Evolutionary conservation across 2,888 invertebrate genomes (phyloP).

Genomic region (Yponomeuta cagnagella): DNA sequence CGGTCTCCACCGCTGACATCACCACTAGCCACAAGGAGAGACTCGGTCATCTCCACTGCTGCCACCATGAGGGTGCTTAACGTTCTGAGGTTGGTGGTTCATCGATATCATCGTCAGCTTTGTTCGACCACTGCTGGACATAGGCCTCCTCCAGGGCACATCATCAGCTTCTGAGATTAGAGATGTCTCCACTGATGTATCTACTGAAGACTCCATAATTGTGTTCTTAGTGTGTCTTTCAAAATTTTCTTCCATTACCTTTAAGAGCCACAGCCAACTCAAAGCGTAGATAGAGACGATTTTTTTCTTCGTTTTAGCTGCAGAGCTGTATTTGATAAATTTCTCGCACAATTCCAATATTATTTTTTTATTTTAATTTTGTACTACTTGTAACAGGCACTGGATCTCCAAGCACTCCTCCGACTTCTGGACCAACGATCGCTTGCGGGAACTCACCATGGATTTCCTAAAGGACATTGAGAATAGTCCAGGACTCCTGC

Average conservation of each 20-base stretch:
- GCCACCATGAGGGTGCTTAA: slow-evolving; percentile 95
- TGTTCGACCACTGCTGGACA: background rate
- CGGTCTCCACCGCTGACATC: slow-evolving; percentile 77
- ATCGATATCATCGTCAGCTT: background rate
- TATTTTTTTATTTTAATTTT: background rate
- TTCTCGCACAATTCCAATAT: no score
- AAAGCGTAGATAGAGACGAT: no score
- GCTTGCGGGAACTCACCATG: slow-evolving; percentile 84
- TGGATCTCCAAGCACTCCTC: slow-evolving; percentile 95
- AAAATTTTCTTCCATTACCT: no score
- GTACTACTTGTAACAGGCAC: slow-evolving; percentile 72
- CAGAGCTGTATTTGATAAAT: no score
- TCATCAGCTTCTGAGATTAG: no score
- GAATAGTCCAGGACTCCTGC: slow-evolving; percentile 86
- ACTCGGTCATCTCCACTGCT: slow-evolving; percentile 92
- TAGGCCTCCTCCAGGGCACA: background rate
- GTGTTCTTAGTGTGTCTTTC: no score
- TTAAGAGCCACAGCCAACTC: no score
- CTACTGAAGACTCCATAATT: no score
- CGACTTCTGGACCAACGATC: slow-evolving; percentile 87
- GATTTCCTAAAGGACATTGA: slow-evolving; percentile 93
- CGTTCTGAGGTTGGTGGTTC: slow-evolving; percentile 77
- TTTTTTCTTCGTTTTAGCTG: no score
- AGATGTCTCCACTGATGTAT: no score
- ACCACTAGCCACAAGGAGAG: slow-evolving; percentile 72